These are phyloP conservation scores for Cinclus cinclus DNA, from an alignment of 2,113 vertebrate species.

Conservation along the genomic window DNA sequence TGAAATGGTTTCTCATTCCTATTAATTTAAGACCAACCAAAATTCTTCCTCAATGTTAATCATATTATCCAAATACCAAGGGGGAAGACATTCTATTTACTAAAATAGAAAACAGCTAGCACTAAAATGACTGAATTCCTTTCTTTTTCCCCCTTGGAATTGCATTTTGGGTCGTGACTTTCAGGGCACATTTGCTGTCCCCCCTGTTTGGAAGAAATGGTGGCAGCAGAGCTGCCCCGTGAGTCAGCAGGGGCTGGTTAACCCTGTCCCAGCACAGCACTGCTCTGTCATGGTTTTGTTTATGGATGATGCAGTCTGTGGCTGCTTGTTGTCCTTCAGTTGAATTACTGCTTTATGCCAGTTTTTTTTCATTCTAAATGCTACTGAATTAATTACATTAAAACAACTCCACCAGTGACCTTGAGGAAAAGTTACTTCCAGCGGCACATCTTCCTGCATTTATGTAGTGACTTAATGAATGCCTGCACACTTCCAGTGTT, in stretches of 20 bases:
- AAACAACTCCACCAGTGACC: slow-evolving; percentile 15
- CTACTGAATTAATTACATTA: neutral
- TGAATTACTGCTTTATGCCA: neutral
- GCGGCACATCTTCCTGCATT: neutral
- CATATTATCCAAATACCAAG: neutral
- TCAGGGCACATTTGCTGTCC: neutral
- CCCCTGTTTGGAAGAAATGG: neutral
- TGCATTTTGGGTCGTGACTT: neutral
- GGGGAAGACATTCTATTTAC: neutral
- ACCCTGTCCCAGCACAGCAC: neutral
- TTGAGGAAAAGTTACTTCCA: slow-evolving; percentile 21
- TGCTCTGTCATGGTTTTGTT: neutral
- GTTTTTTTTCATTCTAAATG: neutral
- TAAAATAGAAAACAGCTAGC: neutral
- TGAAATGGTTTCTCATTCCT: neutral
- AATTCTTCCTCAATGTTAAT: neutral
- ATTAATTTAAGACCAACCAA: neutral
- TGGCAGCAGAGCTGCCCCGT: neutral
- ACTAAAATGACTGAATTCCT: neutral
- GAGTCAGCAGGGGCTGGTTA: neutral
- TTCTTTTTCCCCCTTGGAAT: neutral
- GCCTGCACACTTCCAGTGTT: neutral
- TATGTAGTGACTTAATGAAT: neutral
- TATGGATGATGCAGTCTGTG: neutral
- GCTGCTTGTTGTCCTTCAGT: neutral